Evolutionary conservation across 53 echinoderm and acorn worm genomes (phyloP).

Genomic region (Glandiceps talaboti): DNA sequence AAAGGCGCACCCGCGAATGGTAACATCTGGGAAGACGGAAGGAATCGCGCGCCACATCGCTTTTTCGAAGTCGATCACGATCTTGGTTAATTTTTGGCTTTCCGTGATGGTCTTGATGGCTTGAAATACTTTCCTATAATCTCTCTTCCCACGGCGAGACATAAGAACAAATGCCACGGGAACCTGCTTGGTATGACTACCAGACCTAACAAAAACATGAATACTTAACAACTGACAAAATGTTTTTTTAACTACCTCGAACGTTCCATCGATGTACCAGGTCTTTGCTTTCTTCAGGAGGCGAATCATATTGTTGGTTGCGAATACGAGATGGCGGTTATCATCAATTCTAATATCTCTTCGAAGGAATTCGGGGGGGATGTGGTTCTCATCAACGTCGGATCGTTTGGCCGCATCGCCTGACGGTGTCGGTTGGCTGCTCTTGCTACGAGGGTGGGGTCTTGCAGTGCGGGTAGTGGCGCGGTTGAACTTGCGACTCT

Average conservation of each 20-base stretch:
- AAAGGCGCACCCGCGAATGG: constrained; percentile 17
- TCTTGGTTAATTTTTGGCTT: no score
- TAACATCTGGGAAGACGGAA: neutral
- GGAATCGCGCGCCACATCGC: neutral
- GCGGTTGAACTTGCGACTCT: neutral
- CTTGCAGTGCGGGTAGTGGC: neutral
- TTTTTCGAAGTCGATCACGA: neutral
- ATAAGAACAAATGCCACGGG: constrained; percentile 4
- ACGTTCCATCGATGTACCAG: neutral
- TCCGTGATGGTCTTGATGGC: neutral
- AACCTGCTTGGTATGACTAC: neutral
- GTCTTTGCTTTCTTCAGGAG: constrained; percentile 3
- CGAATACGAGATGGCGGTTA: constrained; percentile 1
- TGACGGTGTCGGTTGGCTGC: neutral
- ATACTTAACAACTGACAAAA: constrained; percentile 7
- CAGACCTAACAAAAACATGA: constrained; percentile 5
- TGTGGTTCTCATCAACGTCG: constrained; percentile 1
- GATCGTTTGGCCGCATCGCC: constrained; percentile 7
- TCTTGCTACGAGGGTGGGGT: neutral
- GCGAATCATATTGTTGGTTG: neutral
- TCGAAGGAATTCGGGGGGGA: neutral
- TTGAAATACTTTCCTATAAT: constrained; percentile 9
- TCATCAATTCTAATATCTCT: neutral
- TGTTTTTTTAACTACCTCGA: neutral
- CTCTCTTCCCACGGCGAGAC: neutral